Percentiles rank a stretch among this genome's conserved stretches.
Evolutionary conservation across 2,797 vertebrate genomes (phyloP).

Genomic region (Mormyrops attenuatus): DNA sequence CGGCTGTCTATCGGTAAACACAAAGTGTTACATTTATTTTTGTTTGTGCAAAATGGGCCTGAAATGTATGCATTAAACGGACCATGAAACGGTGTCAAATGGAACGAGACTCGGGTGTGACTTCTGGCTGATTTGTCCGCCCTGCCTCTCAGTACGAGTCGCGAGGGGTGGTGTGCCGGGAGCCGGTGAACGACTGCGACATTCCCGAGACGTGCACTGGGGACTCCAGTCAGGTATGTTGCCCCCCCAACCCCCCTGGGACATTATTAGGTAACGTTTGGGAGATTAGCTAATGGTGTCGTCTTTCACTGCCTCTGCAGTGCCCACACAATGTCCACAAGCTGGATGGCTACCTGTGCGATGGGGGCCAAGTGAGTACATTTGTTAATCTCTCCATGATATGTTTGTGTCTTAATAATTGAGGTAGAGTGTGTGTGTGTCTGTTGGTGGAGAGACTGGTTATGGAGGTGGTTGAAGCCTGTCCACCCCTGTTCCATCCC

Average conservation of each 20-base stretch:
- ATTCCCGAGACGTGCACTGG: constrained; percentile 84
- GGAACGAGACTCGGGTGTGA: neutral
- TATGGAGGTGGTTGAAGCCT: too few relatives aligned
- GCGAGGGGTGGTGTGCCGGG: constrained; percentile 77
- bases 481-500: neutral
- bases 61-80: neutral
- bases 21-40: neutral
- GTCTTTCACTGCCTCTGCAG: constrained; percentile 34
- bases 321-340: constrained; percentile 73
- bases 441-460: neutral
- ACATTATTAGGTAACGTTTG: neutral
- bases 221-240: constrained; percentile 89
- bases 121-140: neutral
- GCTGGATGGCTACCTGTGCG: constrained; percentile 69
- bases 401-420: too few relatives aligned
- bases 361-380: constrained; percentile 62
- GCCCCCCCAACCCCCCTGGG: constrained; percentile 33
- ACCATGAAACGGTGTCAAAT: neutral
- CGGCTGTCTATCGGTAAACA: neutral
- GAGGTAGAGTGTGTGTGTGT: neutral
- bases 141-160: constrained; percentile 76
- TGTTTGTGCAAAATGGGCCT: neutral
- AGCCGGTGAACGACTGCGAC: constrained; percentile 86
- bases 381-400: neutral
- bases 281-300: neutral